Base-by-base conservation (phyloP, 2,797 vertebrate genomes). In the Silurus aristotelis region DNA sequence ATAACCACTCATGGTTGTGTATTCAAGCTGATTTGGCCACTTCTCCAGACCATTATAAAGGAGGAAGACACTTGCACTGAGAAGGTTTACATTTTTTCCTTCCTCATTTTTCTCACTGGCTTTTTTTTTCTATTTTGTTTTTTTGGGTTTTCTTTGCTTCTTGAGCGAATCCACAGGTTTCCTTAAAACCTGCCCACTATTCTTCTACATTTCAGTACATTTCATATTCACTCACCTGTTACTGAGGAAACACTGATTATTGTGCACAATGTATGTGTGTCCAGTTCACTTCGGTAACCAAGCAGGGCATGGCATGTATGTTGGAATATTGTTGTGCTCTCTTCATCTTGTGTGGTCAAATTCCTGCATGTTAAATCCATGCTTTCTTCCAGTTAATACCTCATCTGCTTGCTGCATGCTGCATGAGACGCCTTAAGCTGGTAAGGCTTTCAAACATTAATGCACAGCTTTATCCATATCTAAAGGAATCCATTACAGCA, bases 371-470 rank as follows among this genome's bases (percentile, higher is more conserved):
- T 96, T 93, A 95, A 94, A 90, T 94, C 91, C 96, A 25, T 96
- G 95, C 95, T 98, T 94, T 99, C 97, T 99, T 98, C 96, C 97
- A 98, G 97, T 98, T 99, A 98, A 98, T 94, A 93, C 93, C 94
- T 94, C 93, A 95, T 94, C 95, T 95, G 95, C 95, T 96, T 94
- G 94, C 96, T 97, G 98, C 96, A 98, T 98, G 97, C 96, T 97
- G 96, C 97, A 97, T 97, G 97, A 95, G 92, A 92, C 93, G 93
- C 93, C 90, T 93, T 94, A 92, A 94, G 92, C 96, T 95, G 97
- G 97, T 98, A 98, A 98, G 97, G 94, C 89, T 93, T 89, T 89
- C 87, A 90, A 92, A 92, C 92, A 80, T 80, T 73, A 75, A 86
- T 66, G 76, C 84, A 85, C 61, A 72, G 77, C 77, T 80, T 64